Evolutionary conservation across 2,888 invertebrate genomes (phyloP).

Genomic region (Andrena marginata): DNA sequence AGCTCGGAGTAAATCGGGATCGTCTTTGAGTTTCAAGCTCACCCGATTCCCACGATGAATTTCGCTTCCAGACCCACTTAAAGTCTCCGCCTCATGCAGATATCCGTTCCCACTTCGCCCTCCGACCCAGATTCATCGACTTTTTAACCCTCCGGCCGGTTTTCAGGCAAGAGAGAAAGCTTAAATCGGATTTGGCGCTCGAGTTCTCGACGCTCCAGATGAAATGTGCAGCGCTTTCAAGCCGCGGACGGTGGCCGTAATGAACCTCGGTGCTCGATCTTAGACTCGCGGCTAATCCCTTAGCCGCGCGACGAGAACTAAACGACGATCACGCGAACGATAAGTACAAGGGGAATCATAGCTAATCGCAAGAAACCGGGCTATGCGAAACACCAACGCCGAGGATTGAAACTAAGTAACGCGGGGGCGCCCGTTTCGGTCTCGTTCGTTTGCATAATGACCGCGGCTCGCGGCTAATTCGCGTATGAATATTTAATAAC

Average conservation of each 20-base stretch:
- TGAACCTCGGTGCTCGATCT: conserved; percentile 27
- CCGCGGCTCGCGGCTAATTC: not conserved
- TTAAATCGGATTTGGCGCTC: conserved; percentile 67
- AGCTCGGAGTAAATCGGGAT: conserved; percentile 29
- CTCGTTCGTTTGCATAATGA: conserved; percentile 10
- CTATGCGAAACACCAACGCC: too few relatives aligned
- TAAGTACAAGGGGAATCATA: not conserved
- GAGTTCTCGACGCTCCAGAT: conserved; percentile 50
- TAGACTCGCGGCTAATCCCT: not conserved
- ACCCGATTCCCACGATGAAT: conserved; percentile 48
- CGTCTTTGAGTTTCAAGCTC: conserved; percentile 47
- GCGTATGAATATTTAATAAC: conserved; percentile 12
- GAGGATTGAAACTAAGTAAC: not conserved
- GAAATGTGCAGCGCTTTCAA: conserved; percentile 64
- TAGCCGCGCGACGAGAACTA: not conserved
- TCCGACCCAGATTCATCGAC: conserved; percentile 27
- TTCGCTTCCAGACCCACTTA: conserved; percentile 56
- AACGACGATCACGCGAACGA: conserved; percentile 12
- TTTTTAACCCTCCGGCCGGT: conserved; percentile 31
- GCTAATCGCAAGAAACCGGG: not conserved
- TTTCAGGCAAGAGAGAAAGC: conserved; percentile 42
- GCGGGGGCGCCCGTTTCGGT: not conserved
- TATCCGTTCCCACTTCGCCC: conserved; percentile 46
- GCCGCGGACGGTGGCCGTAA: conserved; percentile 45
- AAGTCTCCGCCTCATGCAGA: conserved; percentile 47